A percentile compares a stretch with the other conserved stretches of the same genome.
Conservation (phyloP, 1,140 invertebrate species). For the Drosophila pallidifrons region DNA sequence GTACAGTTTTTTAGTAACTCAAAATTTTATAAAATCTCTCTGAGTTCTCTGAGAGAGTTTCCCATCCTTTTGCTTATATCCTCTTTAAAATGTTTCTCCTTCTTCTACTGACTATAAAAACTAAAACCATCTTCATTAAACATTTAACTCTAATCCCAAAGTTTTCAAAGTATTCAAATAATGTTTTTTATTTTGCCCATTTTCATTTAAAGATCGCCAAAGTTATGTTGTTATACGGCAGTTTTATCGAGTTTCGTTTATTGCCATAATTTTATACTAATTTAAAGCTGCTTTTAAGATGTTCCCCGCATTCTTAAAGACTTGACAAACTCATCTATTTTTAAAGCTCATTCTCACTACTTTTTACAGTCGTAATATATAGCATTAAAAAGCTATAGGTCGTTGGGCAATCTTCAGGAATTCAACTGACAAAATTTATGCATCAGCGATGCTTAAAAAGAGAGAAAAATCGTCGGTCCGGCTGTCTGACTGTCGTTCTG, state of each 20-base stretch:
- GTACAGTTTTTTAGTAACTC: slow-evolving; percentile 6
- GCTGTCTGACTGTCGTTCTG: background rate
- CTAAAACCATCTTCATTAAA: background rate
- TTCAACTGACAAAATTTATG: slow-evolving; percentile 52
- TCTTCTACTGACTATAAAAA: too few species aligned
- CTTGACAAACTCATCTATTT: slow-evolving; percentile 9
- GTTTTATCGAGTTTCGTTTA: background rate
- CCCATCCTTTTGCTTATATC: too few species aligned
- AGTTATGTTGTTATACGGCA: too few species aligned
- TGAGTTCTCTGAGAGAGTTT: too few species aligned
- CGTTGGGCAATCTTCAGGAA: slow-evolving; percentile 51
- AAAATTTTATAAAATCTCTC: too few species aligned
- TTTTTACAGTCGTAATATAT: slow-evolving; percentile 14
- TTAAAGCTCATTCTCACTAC: background rate
- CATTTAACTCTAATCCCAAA: background rate
- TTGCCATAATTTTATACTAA: background rate
- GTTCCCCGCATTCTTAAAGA: too few species aligned
- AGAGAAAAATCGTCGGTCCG: slow-evolving; percentile 6
- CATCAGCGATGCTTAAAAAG: slow-evolving; percentile 11
- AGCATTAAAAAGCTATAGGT: slow-evolving; percentile 22
- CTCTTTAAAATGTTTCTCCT: too few species aligned
- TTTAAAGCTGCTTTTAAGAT: background rate
- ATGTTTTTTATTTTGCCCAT: too few species aligned
- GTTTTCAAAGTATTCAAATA: background rate
- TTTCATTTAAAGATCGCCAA: too few species aligned